Evolutionary conservation across 2,888 invertebrate species (phyloP), one percentile per base, ranked within the genome.

Genomic region (Trachelus tabidus): DNA sequence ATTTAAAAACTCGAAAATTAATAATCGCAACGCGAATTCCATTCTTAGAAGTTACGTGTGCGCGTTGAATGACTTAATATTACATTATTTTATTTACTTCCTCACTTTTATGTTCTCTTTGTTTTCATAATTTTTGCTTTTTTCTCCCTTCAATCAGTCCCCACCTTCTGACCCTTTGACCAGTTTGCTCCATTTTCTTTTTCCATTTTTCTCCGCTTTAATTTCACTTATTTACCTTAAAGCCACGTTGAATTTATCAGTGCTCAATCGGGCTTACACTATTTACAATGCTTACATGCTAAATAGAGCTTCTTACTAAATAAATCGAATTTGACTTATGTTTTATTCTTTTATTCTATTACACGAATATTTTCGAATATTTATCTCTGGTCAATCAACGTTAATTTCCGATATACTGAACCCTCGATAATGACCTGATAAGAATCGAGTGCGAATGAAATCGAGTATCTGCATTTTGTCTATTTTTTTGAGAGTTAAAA

Each of bases 41-140:
- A 56, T 56, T 23, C 56, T 56, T 56, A 56, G 23, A 56, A 56
- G 56, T 56, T 56, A 56, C 56, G 23, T 86, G 85, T 90, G 90
- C 88, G 90, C 89, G 88, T 89, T 89, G 85, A 88, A 89, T 87
- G 85, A 84, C 88, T 87, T 88, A 89, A 83, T 76, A 83, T 86
- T 88, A 88, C 80, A 80, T 78, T 69, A 73, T 40, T 75, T 75
- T 23, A 34, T 69, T 34, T 79, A 83, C 81, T 83, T 85, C 75
- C 77, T 81, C 79, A 82, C 78, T 37, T 69, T 12, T 33, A 30
- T 11, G 68, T 56, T 79, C 77, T 34, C n/a, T 69, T 56, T 73
- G 23, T 33, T 12, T 31, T 71, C 56, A 34, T 73, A 69, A 34
- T 34, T 73, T 33, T 69, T 71, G 4, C n/a, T 34, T 68, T 33